Percentiles rank a stretch among this genome's conserved stretches.
Evolutionary conservation across 2,113 vertebrate species (phyloP).

Genomic region (rat (Rattus norvegicus)): GRCr8 NC_086037.1:60208501-60209000

Average conservation of each 20-base stretch:
- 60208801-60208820: neutral
- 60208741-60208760: neutral
- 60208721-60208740: neutral
- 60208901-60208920: too few species aligned
- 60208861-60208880: neutral
- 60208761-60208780: neutral
- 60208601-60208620: conserved; percentile 55
- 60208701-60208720: neutral
- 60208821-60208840: neutral
- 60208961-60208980: neutral
- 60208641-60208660: neutral
- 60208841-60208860: neutral
- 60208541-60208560: conserved; percentile 81
- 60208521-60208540: conserved; percentile 85
- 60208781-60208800: neutral
- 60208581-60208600: conserved; percentile 20
- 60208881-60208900: neutral
- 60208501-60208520: conserved; percentile 84
- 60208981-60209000: accelerated
- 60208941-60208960: neutral
- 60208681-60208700: neutral
- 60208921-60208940: neutral
- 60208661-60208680: neutral
- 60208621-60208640: conserved; percentile 19
- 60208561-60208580: conserved; percentile 69